Base-by-base conservation (phyloP, 2,797 vertebrate species). In the Benthosema pterotum region DNA sequence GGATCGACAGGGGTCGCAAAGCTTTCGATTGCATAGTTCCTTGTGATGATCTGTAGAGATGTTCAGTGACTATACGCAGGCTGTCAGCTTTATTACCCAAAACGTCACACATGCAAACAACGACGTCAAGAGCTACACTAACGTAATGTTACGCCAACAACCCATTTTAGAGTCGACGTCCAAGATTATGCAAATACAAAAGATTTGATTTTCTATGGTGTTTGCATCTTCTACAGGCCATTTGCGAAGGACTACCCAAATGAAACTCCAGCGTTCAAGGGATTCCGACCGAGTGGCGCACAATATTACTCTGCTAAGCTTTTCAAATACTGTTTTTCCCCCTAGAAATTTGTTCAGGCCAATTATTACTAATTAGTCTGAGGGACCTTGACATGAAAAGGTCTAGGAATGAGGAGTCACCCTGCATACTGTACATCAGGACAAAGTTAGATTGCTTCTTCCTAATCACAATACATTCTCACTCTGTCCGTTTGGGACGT, bases 91-190 rank as follows among this genome's bases (percentile, higher is more conserved):
- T 54, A 14, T 17, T 22, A 22, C 68, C 68, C 78, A 68, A 61
- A 38, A 83, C 74, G 67, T 63, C 72, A 65, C 17, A 16, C 80
- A 83, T 85, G 83, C 79, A 83, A 83, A 66, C 83, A 79, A 43
- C 42, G 42, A 47, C 17, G 12, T 49, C 15, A 13, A 48, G 51
- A 83, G 59, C 67, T 75, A 57, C 42, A 55, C 67, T 75, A 76
- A 54, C 68, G 66, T 71, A 60, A 68, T 18, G 46, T 72, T 57
- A 66, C 13, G 42, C 55, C 60, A 63, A 63, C 48, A 70, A n/a
- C n/a, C n/a, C n/a, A n/a, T n/a, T n/a, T 25, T 25, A 48, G 62
- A 45, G 46, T 58, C 64, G 52, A 50, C 55, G 25, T 69, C 66
- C 52, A 74, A 16, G 66, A 56, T 58, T 72, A 50, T 60, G 38